Evolutionary conservation across 2,797 vertebrate genomes (phyloP), one percentile per base, ranked within the genome.

Genomic region (Petrocephalus schoutedeni): DNA sequence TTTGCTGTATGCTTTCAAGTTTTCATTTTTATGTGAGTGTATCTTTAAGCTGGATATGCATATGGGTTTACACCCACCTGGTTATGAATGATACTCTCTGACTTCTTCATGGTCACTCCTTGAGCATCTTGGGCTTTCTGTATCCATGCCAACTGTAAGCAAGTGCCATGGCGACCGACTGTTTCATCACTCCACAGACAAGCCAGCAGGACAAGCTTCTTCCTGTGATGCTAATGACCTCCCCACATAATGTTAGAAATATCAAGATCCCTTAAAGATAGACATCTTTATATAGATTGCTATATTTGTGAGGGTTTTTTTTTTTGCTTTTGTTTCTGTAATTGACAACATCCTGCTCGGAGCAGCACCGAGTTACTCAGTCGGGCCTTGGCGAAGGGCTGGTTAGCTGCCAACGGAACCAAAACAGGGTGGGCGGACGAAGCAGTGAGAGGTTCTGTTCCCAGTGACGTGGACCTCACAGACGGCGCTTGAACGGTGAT

Each of bases 401-500:
- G 80, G 87, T 23, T 19, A 51, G 45, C 82, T 85, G 87, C 80
- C 87, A 88, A 36, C 58, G 10, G 82, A 88, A 85, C 53, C 80
- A 64, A 88, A 88, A 88, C 82, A 88, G 41, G 59, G 82, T 83
- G 82, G 87, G 87, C 58, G 58, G 87, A 54, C 56, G 10, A 28
- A 61, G 36, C 45, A 54, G 77, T 57, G 45, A 49, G 74, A 6
- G 36, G 32, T 51, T 84, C 87, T 88, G 87, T 59, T 87, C 74
- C 54, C 57, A 21, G 23, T 85, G 58, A 85, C 57, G 87, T 51
- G 56, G 45, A 53, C 77, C 80, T 84, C 80, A 41, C 87, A 84
- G 80, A 61, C 87, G 41, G 74, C 19, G 19, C 56, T 45, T 16
- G 21, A 58, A 54, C 80, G 41, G 58, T 85, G 82, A 71, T 88